A percentile compares a stretch with the other conserved stretches of the same genome.
Conservation (phyloP, 1,140 invertebrate genomes). For the Dreissena polymorpha region DNA sequence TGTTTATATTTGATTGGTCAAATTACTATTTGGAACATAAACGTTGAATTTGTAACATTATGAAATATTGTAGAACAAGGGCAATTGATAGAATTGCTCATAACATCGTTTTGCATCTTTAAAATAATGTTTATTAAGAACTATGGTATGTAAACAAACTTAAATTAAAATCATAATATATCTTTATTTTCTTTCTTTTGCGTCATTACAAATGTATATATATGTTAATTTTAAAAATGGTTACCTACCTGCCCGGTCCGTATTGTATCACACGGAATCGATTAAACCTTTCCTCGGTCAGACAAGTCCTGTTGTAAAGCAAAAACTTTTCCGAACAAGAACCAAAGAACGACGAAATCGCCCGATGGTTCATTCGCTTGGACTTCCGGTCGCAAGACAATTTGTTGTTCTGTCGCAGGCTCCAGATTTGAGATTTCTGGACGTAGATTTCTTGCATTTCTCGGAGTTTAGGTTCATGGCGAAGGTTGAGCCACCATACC, state of each 20-base stretch:
- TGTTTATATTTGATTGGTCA: too few relatives aligned
- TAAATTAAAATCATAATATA: too few relatives aligned
- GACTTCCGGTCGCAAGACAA: conserved; percentile 57
- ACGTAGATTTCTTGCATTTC: conserved; percentile 69
- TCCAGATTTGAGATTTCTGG: conserved; percentile 48
- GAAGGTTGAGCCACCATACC: conserved; percentile 66
- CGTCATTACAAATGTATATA: too few relatives aligned
- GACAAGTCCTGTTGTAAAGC: conserved; percentile 55
- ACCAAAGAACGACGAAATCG: conserved; percentile 53
- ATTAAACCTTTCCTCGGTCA: conserved; percentile 32
- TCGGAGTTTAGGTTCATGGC: conserved; percentile 61
- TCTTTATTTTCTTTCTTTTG: too few relatives aligned
- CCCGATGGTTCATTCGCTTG: conserved; percentile 42
- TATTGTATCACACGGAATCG: conserved; percentile 46
- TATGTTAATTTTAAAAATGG: too few relatives aligned
- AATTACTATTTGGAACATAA: too few relatives aligned
- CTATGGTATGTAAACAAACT: too few relatives aligned
- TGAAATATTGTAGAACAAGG: too few relatives aligned
- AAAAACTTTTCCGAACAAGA: conserved; percentile 58
- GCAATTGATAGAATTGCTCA: too few relatives aligned
- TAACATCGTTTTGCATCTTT: too few relatives aligned
- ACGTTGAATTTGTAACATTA: too few relatives aligned
- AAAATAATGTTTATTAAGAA: too few relatives aligned
- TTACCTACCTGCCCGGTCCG: conserved; percentile 38
- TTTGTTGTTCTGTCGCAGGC: conserved; percentile 55